Percentiles rank a stretch among this genome's conserved stretches.
Conservation (phyloP, 2,888 invertebrate species). For the Nyleta sp. region DNA sequence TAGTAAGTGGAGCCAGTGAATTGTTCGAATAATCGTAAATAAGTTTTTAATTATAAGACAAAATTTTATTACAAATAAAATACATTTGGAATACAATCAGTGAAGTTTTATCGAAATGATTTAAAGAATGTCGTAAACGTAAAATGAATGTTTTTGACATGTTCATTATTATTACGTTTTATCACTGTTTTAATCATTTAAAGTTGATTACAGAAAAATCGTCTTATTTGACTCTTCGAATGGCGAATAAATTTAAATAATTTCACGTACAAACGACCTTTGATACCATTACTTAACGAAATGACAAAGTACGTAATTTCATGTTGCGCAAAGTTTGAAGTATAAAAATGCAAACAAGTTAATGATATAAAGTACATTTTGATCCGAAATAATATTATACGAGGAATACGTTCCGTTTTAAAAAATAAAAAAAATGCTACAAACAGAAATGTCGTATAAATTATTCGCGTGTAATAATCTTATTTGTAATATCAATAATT, state of each 20-base stretch:
- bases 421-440: neutral
- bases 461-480: no score
- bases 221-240: neutral
- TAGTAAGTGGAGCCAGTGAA: no score
- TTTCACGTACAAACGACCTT: neutral
- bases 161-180: neutral
- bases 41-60: no score
- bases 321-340: neutral
- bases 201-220: neutral
- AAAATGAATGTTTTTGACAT: neutral
- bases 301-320: slow-evolving; percentile 6
- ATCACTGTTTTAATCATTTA: neutral
- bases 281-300: neutral
- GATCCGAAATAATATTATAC: neutral
- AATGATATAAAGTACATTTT: slow-evolving; percentile 4
- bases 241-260: neutral
- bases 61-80: no score
- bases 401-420: neutral
- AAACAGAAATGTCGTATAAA: no score
- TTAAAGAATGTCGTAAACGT: no score
- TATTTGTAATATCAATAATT: no score
- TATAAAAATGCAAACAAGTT: slow-evolving; percentile 12
- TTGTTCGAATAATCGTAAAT: no score
- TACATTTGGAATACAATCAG: no score
- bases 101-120: no score